Evolutionary conservation across 2,888 invertebrate genomes (phyloP).

Genomic region (Cephus nigrinus): DNA sequence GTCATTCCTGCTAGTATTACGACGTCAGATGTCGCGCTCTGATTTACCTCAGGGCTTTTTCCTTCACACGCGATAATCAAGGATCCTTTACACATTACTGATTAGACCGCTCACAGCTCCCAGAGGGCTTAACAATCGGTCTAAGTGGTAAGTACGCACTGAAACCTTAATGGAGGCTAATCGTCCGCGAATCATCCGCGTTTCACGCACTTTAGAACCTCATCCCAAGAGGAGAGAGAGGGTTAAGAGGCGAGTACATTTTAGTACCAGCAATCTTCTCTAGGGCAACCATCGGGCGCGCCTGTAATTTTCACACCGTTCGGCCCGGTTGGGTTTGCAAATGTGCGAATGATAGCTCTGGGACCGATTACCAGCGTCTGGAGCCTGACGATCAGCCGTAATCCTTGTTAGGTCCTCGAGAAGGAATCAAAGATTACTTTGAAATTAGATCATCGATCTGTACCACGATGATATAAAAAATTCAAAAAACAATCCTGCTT

Average conservation of each 20-base stretch:
- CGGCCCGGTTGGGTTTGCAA: slow-evolving; percentile 53
- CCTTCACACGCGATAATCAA: neutral
- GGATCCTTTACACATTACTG: slow-evolving; percentile 31
- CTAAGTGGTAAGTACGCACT: slow-evolving; percentile 50
- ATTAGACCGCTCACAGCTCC: slow-evolving; percentile 20
- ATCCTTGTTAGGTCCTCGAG: neutral
- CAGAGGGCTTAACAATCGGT: slow-evolving; percentile 44
- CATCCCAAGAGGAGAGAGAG: neutral
- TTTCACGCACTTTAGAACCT: slow-evolving; percentile 39
- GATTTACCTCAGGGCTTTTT: neutral
- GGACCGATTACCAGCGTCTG: slow-evolving; percentile 17
- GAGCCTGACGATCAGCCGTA: neutral
- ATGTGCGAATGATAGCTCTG: slow-evolving; percentile 57
- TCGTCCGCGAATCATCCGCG: slow-evolving; percentile 45
- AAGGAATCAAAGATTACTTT: neutral
- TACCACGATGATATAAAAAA: neutral
- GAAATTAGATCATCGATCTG: neutral
- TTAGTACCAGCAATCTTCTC: slow-evolving; percentile 46
- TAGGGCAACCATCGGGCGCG: slow-evolving; percentile 28
- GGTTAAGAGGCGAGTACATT: slow-evolving; percentile 34
- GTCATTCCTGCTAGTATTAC: neutral
- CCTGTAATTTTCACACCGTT: slow-evolving; percentile 63
- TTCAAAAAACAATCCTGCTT: too few relatives aligned
- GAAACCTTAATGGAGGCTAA: slow-evolving; percentile 53
- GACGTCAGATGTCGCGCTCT: neutral